Base-by-base conservation (phyloP, 2,888 invertebrate genomes). In the Ennomos erosarius region DNA sequence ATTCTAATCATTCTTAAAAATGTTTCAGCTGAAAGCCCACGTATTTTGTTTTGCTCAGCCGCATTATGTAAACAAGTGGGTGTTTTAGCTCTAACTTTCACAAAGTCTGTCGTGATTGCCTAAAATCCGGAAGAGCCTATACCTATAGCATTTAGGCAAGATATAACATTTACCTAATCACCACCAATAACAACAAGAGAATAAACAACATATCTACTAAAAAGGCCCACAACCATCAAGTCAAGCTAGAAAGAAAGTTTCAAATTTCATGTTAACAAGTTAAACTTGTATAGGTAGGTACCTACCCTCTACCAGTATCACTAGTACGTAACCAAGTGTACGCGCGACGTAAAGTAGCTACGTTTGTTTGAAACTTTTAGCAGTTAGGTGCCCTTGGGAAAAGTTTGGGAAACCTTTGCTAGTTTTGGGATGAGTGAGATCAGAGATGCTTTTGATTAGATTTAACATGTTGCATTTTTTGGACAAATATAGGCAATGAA, bases 301-400 rank as follows among this genome's bases (percentile, higher is more conserved):
- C 16, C 16, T 16, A 16, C 16, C n/a, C 12, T 37, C 36, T 42
- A 42, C 9, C 42, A 9, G n/a, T 34, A 6, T 5, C 6, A 26
- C 26, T 26, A 40, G 45, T 45, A 40, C 10, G 37, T 50, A 49
- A 49, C 43, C 3, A 26, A 26, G 26, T 54, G n/a, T 34, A 36
- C 47, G n/a, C n/a, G n/a, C n/a, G 33, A 52, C 35, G 11, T 16
- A 40, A 53, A 46, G 39, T 46, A 48, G 35, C 39, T 39, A 46
- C 46, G 26, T 40, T 35, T 35, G 37, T 54, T n/a, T 43, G 43
- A 12, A 55, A 46, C 53, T 54, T 54, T 47, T 36, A 47, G 36
- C 54, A 47, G 47, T 54, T 47, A 43, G 37, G 33, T n/a, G 12
- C 43, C 48, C 48, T 48, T 33, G 48, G 26, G 43, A 48, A 26